These are phyloP conservation scores for Protophormia terraenovae DNA, from an alignment of 2,888 invertebrate species.

Conservation along the genomic window DNA sequence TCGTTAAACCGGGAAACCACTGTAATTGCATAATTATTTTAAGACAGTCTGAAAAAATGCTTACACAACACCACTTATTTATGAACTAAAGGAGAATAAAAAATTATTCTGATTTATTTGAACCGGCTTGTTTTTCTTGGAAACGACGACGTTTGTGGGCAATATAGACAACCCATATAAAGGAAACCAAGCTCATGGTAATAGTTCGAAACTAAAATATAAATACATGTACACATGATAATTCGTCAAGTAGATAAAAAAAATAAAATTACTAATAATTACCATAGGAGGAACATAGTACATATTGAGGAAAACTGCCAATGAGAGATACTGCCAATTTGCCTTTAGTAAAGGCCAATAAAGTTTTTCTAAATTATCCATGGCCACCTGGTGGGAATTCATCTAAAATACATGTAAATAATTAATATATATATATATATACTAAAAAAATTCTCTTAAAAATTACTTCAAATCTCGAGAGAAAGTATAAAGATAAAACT, in stretches of 20 bases:
- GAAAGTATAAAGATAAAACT: constrained; percentile 87
- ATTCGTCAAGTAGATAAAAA: constrained; percentile 28
- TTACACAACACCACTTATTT: neutral
- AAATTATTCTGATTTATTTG: constrained; percentile 60
- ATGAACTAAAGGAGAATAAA: neutral
- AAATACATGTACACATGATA: constrained; percentile 18
- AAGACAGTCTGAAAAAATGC: neutral
- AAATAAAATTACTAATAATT: constrained; percentile 40
- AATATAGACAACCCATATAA: constrained; percentile 90
- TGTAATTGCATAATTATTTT: neutral
- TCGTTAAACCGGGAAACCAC: too few species aligned
- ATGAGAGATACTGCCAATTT: constrained; percentile 90
- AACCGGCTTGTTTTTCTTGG: constrained; percentile 74
- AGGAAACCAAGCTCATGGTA: constrained; percentile 88
- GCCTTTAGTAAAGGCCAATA: constrained; percentile 86
- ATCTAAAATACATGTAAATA: constrained; percentile 82
- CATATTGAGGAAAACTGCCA: constrained; percentile 88
- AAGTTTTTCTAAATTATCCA: constrained; percentile 84
- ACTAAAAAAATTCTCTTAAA: neutral
- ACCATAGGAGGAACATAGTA: constrained; percentile 90
- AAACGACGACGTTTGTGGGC: constrained; percentile 85
- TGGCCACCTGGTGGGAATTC: constrained; percentile 85
- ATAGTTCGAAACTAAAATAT: constrained; percentile 88
- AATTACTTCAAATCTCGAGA: constrained; percentile 87
- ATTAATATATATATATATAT: neutral